A percentile compares a stretch with the other conserved stretches of the same genome.
These are phyloP conservation scores for Eilema griseolum DNA, from an alignment of 2,888 invertebrate genomes.

Conservation along the genomic window DNA sequence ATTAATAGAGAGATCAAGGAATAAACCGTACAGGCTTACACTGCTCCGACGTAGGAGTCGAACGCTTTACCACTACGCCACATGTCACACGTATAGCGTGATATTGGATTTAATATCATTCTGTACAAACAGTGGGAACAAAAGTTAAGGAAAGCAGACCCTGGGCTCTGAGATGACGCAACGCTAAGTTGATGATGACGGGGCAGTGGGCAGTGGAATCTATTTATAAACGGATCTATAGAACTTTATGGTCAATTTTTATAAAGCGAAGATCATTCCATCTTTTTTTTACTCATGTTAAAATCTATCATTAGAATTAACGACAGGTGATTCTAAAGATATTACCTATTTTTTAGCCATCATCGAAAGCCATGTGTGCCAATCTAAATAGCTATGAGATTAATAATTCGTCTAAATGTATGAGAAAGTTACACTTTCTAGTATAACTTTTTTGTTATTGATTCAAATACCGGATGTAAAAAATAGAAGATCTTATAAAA, in stretches of 20 bases:
- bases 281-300: background rate
- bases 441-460: conserved; percentile 30
- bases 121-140: too few relatives aligned
- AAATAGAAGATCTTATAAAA: conserved; percentile 29
- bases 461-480: conserved; percentile 22
- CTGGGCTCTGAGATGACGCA: too few relatives aligned
- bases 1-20: too few relatives aligned
- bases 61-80: too few relatives aligned
- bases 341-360: background rate
- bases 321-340: background rate
- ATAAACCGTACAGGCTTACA: too few relatives aligned
- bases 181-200: too few relatives aligned
- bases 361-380: background rate
- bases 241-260: background rate
- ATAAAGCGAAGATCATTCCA: background rate
- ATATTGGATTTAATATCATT: too few relatives aligned
- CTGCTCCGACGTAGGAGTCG: too few relatives aligned
- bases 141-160: too few relatives aligned
- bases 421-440: conserved; percentile 51
- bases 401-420: conserved; percentile 17
- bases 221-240: background rate
- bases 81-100: too few relatives aligned
- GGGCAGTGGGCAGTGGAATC: too few relatives aligned
- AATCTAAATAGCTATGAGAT: conserved; percentile 7
- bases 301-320: conserved; percentile 1